Evolutionary conservation across 1,140 invertebrate species (phyloP), one percentile per base, ranked within the genome.

Genomic region (Leptopilina clavipes): DNA sequence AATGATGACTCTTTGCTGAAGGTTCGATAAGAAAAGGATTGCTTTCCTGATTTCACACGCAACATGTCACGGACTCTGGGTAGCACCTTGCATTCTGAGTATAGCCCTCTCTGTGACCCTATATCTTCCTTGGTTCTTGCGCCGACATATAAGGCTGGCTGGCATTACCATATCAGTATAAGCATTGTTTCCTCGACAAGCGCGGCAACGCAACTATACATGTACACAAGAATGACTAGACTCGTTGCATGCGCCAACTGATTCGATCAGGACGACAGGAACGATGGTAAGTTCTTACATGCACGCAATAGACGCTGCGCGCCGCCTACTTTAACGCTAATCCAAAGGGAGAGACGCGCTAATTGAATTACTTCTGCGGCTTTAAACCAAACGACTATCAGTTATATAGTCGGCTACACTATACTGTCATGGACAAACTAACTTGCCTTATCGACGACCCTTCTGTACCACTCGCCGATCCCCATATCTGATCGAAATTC

Each of bases 81-180:
- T 65, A 65, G 59, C 59, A 65, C 59, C 59, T 65, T 65, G 59
- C 59, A n/a, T 65, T 65, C 59, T 65, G 59, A 22, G 37, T 40
- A 6, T 65, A 65, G 25, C 59, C n/a, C n/a, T 19, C 25, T 48
- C 1, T 65, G 59, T 65, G 59, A 65, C 59, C 59, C 59, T 65
- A 65, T 65, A 65, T 65, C 59, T 65, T 65, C 59, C 59, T 65
- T 65, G 59, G 59, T 65, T 65, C 25, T 65, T 65, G 59, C 59
- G 59, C 59, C 59, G 59, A 65, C 59, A 65, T 37, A 65, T 65
- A 65, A 65, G 59, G 59, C 22, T 31, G 25, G 25, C 25, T 65
- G 11, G 19, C 25, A 37, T 65, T 65, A 31, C 59, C 59, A 65
- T 65, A 65, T 65, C 59, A 65, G 59, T 22, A 31, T 65, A 65